phyloP scores from a whole-genome alignment of 2,797 vertebrate genomes.

The Orientallactaga sibirica region DNA sequence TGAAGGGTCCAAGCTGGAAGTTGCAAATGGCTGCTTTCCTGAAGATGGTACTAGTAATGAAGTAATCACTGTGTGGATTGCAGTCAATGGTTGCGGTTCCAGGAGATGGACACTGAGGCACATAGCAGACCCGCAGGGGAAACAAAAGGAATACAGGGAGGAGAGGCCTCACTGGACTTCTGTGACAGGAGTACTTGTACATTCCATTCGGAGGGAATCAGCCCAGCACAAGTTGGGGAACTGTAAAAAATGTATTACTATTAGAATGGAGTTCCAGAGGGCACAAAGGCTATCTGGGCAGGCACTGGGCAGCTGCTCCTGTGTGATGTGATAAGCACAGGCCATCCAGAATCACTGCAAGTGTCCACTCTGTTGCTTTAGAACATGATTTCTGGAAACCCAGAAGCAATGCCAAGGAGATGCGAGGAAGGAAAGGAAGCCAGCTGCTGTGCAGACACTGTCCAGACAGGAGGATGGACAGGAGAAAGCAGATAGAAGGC shows the following conservation, averaged over 20 bases:
- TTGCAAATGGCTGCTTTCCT: background rate
- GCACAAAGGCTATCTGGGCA: fast-evolving
- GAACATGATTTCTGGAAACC: background rate
- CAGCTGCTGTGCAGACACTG: too few species aligned
- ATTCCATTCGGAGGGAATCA: background rate
- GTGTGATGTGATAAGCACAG: fast-evolving
- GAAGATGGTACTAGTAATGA: background rate
- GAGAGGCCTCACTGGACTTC: background rate
- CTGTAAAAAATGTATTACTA: background rate
- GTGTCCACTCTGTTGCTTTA: background rate
- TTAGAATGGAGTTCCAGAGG: fast-evolving
- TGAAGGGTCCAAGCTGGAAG: background rate
- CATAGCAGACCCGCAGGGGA: background rate
- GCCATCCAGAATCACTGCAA: background rate
- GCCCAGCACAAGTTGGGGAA: background rate
- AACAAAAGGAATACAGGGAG: background rate
- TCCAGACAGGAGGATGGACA: background rate
- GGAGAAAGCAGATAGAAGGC: fast-evolving
- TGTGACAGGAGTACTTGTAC: background rate
- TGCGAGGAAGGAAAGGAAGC: background rate
- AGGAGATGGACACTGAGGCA: background rate
- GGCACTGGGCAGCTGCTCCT: background rate
- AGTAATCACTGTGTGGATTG: background rate
- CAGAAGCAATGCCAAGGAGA: background rate
- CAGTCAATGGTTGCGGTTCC: background rate